These are phyloP conservation scores for Pandion haliaetus DNA, from an alignment of 2,113 vertebrate species.

Conservation along the genomic window DNA sequence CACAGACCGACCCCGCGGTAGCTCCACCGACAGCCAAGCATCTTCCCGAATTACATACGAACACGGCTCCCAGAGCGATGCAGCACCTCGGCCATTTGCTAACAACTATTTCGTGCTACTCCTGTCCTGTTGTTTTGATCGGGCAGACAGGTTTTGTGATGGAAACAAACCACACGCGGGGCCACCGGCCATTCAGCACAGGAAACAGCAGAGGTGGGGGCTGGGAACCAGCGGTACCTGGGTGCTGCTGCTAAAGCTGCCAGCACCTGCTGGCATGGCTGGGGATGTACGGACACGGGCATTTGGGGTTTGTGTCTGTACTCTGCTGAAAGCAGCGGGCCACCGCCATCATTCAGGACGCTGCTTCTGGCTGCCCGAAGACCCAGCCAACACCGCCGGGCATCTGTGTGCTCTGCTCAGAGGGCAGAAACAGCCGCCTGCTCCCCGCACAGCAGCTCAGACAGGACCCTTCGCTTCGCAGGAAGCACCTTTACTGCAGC, in stretches of 20 bases:
- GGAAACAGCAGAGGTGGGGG: too few species aligned
- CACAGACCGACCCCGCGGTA: background rate
- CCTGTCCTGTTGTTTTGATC: background rate
- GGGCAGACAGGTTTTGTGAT: background rate
- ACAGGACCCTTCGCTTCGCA: too few species aligned
- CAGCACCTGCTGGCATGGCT: background rate
- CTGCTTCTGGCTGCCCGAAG: background rate
- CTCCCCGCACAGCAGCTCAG: too few species aligned
- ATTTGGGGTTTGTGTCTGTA: background rate
- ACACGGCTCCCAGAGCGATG: background rate
- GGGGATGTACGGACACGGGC: background rate
- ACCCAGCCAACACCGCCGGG: too few species aligned
- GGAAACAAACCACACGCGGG: background rate
- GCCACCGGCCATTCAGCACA: too few species aligned
- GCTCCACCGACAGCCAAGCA: background rate
- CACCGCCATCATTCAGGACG: rapidly evolving
- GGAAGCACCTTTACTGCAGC: background rate
- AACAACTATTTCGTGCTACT: too few species aligned
- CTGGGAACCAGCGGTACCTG: background rate
- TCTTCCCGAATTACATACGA: background rate
- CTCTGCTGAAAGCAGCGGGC: too few species aligned
- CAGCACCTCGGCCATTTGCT: background rate
- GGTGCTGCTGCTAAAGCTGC: background rate
- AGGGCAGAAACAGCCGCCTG: background rate
- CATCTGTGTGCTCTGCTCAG: too few species aligned